Percentiles rank a stretch among this genome's conserved stretches.
phyloP scores from a whole-genome alignment of 2,888 invertebrate species.

The Didymodactylos carnosus region DNA sequence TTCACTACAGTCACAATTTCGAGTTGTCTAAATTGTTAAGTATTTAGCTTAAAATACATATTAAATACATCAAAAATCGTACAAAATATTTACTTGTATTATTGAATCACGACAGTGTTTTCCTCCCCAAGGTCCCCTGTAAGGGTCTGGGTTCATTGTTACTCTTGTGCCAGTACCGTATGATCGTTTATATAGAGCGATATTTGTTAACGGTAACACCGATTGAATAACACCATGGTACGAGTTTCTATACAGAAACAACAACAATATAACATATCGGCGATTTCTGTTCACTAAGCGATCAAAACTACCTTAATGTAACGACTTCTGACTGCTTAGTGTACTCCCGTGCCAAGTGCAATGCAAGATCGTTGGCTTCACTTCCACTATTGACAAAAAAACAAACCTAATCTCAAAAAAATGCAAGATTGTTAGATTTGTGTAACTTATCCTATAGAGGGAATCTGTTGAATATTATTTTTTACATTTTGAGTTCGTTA shows the following conservation, averaged over 20 bases:
- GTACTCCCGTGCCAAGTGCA: conserved; percentile 61
- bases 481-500: neutral
- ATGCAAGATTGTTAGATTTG: neutral
- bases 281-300: neutral
- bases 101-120: conserved; percentile 65
- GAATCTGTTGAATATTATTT: too few relatives aligned
- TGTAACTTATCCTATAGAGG: too few relatives aligned
- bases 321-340: conserved; percentile 66
- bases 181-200: neutral
- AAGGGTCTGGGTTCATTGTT: conserved; percentile 54
- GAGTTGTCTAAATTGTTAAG: too few relatives aligned
- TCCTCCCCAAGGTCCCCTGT: conserved; percentile 73
- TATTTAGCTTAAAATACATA: conserved; percentile 40
- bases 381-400: conserved; percentile 89
- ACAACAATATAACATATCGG: neutral
- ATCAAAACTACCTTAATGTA: conserved; percentile 41
- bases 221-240: conserved; percentile 16
- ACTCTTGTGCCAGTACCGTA: conserved; percentile 53
- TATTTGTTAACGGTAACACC: neutral
- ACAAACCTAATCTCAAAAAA: conserved; percentile 44
- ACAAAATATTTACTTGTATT: conserved; percentile 26
- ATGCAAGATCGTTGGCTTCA: conserved; percentile 85
- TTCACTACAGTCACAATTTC: conserved; percentile 46
- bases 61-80: neutral
- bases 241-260: conserved; percentile 16